Evolutionary conservation across 1,140 invertebrate species (phyloP).

Genomic region (Leucophenga varia): DNA sequence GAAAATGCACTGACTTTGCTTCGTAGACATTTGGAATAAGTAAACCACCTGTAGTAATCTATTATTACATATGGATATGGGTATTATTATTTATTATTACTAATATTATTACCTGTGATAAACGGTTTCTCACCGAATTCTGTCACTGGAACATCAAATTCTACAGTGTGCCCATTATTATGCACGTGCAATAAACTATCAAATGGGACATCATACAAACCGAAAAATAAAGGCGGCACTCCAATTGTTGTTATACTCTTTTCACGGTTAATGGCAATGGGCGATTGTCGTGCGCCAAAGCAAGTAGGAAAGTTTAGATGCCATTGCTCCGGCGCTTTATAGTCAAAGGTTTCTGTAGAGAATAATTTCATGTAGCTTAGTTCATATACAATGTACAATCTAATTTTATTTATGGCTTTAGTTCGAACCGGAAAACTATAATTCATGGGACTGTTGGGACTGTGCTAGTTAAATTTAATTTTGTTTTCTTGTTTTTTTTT

Average conservation of each 20-base stretch:
- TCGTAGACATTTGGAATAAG: conserved; percentile 53
- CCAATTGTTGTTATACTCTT: conserved; percentile 30
- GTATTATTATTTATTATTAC: no score
- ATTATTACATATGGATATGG: no score
- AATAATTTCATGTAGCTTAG: no score
- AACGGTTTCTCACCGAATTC: conserved; percentile 23
- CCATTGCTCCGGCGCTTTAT: conserved; percentile 27
- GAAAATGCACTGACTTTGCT: conserved; percentile 59
- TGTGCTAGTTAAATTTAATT: no score
- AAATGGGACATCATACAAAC: conserved; percentile 27
- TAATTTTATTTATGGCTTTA: no score
- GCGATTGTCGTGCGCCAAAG: conserved; percentile 29
- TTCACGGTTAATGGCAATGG: conserved; percentile 23
- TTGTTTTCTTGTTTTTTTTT: no score
- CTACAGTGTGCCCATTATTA: conserved; percentile 40
- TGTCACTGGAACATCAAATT: conserved; percentile 31
- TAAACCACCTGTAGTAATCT: conserved; percentile 32
- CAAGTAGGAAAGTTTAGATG: conserved; percentile 16
- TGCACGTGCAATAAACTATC: conserved; percentile 23
- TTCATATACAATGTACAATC: no score
- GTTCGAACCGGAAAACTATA: no score
- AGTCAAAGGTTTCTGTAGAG: conserved; percentile 36
- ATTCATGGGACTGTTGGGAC: no score
- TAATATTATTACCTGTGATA: conserved; percentile 28
- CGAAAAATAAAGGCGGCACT: conserved; percentile 25